Base-by-base conservation (phyloP, 1,140 invertebrate genomes). In the Camponotus pennsylvanicus region DNA sequence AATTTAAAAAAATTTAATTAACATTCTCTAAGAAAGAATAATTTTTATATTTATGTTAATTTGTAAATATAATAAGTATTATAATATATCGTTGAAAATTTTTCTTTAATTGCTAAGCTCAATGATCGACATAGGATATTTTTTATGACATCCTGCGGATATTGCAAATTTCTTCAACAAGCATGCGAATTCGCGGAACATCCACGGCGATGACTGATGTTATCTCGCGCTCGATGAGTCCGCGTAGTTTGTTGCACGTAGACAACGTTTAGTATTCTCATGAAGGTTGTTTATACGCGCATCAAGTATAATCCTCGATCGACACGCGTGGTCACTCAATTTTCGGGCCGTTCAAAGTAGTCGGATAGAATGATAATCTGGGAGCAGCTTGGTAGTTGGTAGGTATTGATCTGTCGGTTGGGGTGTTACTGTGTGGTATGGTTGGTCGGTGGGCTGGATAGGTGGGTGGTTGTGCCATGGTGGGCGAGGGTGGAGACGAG, bases 391-490 rank as follows among this genome's bases (percentile, higher is more conserved):
- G 92, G 91, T 92, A 93, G 92, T 93, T 93, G 92, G 93, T 93
- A 90, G 90, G 93, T 94, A 94, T 94, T 94, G 93, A 94, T 94
- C 93, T 93, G 92, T 92, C 93, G 92, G 93, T 91, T 89, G 92
- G 91, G 90, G 92, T 92, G 93, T 93, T 93, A 93, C 92, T 89
- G 92, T 92, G 92, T 92, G 90, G 90, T 90, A 89, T 92, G 91
- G 87, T 90, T 86, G 82, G 89, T 92, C 88, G 89, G 88, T 91
- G 88, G 90, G 89, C 80, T 80, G 88, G 91, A 90, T 90, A 90
- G 90, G 86, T 92, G 89, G 86, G 89, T 89, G 89, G 92, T 88
- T 86, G 91, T 89, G 91, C 91, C 84, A 91, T 92, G 90, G 88
- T 89, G 82, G 88, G 90, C 86, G 90, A 85, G 86, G 89, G 37